Base-by-base conservation (phyloP, 64 coral and sea anemone species). In the Astreopora myriophthalma region DNA sequence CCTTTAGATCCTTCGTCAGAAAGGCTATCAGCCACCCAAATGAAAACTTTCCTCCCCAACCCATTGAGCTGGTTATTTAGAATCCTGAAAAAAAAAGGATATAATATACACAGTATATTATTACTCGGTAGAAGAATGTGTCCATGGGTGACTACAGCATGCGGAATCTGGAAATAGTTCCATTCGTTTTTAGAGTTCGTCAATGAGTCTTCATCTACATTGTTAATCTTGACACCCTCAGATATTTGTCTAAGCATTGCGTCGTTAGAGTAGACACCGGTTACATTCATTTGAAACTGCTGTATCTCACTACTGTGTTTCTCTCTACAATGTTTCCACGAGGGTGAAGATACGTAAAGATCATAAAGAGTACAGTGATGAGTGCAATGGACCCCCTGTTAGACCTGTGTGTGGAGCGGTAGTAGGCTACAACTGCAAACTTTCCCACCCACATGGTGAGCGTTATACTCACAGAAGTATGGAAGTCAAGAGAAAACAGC, bases 401-500 rank as follows among this genome's bases (percentile, higher is more conserved):
- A 60, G 55, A 60, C 55, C 55, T 33, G 57, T 84, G 57, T 84
- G 80, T 22, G 57, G 51, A 34, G 51, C 80, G 16, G 57, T 34
- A 7, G 55, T 30, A 11, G 19, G 80, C 36, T 84, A 64, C 16
- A 84, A 23, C 57, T 22, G 33, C 57, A 66, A 30, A 31, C 16
- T 84, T 0, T 84, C 80, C 1, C 48, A 84, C 80, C 1, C 48
- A 84, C 23, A 61, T 84, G 22, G 22, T 80, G 48, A 90, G 88
- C 35, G 13, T 82, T 20, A 82, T 80, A 82, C 75, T 80, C 30
- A 33, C 51, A 19, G 44, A 90, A 27, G 58, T 90, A 29, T 90
- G 88, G 88, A 82, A 90, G 34, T 81, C 88, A 48, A 90, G 69
- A 44, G 76, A 90, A 37, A 34, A 34, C 51, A 90, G 75, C 25